Conservation (phyloP, 1,140 invertebrate genomes). For the Aphidius ervi region DNA sequence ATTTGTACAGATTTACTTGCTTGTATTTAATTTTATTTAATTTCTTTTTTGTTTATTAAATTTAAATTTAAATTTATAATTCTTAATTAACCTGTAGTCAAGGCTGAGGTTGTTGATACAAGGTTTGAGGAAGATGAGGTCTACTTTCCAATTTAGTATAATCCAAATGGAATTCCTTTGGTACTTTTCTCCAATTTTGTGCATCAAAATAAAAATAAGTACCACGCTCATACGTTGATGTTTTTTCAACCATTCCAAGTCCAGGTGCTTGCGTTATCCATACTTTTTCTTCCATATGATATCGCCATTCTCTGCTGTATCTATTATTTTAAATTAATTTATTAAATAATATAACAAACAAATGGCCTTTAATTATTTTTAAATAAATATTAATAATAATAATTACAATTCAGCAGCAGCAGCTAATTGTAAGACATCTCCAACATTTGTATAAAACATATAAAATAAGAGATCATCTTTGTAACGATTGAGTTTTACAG, state of each 20-base stretch:
- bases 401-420: slow-evolving; percentile 89
- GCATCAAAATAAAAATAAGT: slow-evolving; percentile 99
- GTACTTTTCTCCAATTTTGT: slow-evolving; percentile 90
- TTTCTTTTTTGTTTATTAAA: no score
- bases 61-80: slow-evolving; percentile 9
- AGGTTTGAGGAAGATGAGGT: slow-evolving; percentile 57
- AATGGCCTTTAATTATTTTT: neutral
- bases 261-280: slow-evolving; percentile 98
- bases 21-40: no score
- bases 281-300: slow-evolving; percentile 97
- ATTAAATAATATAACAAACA: neutral
- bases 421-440: slow-evolving; percentile 94
- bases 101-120: slow-evolving; percentile 49
- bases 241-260: slow-evolving; percentile 88
- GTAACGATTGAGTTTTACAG: slow-evolving; percentile 92
- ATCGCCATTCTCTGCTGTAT: slow-evolving; percentile 97
- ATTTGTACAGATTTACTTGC: no score
- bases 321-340: slow-evolving; percentile 48
- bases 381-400: slow-evolving; percentile 3
- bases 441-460: slow-evolving; percentile 98
- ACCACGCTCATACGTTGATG: slow-evolving; percentile 90
- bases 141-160: slow-evolving; percentile 95
- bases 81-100: slow-evolving; percentile 47
- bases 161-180: slow-evolving; percentile 95
- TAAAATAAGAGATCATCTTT: slow-evolving; percentile 99